phyloP scores from a whole-genome alignment of 2,797 vertebrate species.

The Holocentrus rufus region DNA sequence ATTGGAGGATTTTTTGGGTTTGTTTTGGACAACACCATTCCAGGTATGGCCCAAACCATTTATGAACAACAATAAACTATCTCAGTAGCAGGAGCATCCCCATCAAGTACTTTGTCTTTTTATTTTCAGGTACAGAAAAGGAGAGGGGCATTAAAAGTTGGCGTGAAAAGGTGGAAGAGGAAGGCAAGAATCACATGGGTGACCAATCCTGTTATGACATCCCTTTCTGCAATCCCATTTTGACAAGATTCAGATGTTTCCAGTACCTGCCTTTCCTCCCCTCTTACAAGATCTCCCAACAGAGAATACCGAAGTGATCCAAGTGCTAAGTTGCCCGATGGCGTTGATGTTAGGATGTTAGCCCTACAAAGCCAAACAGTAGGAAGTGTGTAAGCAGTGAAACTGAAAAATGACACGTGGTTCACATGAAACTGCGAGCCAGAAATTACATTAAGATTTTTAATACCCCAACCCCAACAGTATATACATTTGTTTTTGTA shows the following conservation, averaged over 20 bases:
- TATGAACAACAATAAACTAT: neutral
- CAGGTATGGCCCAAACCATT: conserved; percentile 61
- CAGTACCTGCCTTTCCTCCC: conserved; percentile 83
- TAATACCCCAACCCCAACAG: neutral
- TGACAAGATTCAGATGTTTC: conserved; percentile 67
- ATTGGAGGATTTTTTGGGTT: conserved; percentile 83
- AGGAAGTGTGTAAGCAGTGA: too few relatives aligned
- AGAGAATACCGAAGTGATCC: conserved; percentile 37
- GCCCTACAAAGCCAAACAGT: neutral
- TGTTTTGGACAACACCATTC: conserved; percentile 82
- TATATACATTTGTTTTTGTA: neutral
- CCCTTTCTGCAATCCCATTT: conserved; percentile 67
- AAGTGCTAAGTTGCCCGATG: neutral
- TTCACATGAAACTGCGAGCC: too few relatives aligned
- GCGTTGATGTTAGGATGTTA: neutral
- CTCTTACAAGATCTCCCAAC: conserved; percentile 58
- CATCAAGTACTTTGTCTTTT: neutral
- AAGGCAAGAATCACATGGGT: conserved; percentile 28
- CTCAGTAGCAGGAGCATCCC: neutral
- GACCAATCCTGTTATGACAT: conserved; percentile 76
- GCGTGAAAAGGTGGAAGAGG: conserved; percentile 59
- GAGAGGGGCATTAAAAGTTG: conserved; percentile 76
- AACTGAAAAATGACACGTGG: too few relatives aligned
- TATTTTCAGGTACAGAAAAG: conserved; percentile 74
- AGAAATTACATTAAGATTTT: too few relatives aligned